Conservation (phyloP, 2,113 vertebrate species). For the Dasypus novemcinctus region DNA sequence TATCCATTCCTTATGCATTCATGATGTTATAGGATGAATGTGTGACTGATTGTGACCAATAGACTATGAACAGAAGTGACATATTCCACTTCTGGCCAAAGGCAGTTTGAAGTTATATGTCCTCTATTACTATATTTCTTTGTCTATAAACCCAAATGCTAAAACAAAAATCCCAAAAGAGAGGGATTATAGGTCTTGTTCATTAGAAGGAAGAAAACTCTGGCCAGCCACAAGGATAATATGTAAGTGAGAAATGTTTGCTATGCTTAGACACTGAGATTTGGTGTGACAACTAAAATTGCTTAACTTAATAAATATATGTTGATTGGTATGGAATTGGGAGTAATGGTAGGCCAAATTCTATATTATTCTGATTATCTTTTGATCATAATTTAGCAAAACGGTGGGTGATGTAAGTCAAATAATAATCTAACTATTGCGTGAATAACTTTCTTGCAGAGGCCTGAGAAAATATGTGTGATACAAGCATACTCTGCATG, state of each 20-base stretch:
- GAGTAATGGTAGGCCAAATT: neutral
- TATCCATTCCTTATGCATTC: neutral
- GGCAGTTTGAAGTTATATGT: neutral
- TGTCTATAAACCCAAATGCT: neutral
- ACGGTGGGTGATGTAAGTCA: neutral
- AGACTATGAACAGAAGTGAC: neutral
- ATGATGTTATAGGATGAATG: neutral
- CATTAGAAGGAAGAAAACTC: conserved; percentile 2
- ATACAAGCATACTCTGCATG: neutral
- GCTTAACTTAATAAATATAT: neutral
- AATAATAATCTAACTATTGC: neutral
- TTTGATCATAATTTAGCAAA: neutral
- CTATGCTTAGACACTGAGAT: neutral
- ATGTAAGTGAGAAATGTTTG: neutral
- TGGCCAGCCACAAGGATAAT: neutral
- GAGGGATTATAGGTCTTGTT: neutral
- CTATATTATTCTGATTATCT: neutral
- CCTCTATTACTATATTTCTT: neutral
- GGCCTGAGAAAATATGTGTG: neutral
- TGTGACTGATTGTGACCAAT: neutral
- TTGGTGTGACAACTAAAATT: neutral
- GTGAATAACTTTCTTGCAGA: neutral
- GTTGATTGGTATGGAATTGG: neutral
- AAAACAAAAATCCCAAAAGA: neutral
- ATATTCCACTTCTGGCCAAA: neutral